phyloP scores from a whole-genome alignment of 2,888 invertebrate genomes.

The Drosophila nr. fundita region DNA sequence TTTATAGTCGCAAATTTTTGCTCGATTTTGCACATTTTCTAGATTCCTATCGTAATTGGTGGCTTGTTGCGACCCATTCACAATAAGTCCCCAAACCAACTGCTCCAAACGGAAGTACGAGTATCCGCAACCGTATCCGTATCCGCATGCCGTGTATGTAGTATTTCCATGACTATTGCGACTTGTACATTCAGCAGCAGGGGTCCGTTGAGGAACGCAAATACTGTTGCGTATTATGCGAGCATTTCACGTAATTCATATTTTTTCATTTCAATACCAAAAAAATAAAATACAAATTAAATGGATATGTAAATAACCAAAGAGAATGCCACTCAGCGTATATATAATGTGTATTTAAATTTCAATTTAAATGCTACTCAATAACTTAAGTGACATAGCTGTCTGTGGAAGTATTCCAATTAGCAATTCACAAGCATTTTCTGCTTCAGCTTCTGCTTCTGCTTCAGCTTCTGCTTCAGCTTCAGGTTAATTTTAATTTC shows the following conservation, averaged over 20 bases:
- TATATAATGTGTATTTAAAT: background rate
- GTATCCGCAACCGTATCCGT: constrained; percentile 42
- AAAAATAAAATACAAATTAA: background rate
- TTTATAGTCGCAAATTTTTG: constrained; percentile 77
- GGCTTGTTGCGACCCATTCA: constrained; percentile 69
- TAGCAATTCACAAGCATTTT: background rate
- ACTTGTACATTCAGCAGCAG: background rate
- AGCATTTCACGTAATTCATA: constrained; percentile 25
- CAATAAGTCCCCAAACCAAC: constrained; percentile 14
- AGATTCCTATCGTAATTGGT: constrained; percentile 78
- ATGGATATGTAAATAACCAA: background rate
- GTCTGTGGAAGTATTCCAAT: background rate
- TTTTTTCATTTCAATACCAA: constrained; percentile 1
- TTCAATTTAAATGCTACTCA: background rate
- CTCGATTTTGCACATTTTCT: constrained; percentile 78
- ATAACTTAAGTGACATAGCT: background rate
- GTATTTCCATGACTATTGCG: constrained; percentile 37
- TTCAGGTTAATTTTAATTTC: constrained; percentile 23
- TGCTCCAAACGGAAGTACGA: constrained; percentile 33
- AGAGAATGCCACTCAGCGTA: too few species aligned
- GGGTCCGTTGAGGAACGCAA: background rate
- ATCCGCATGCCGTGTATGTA: constrained; percentile 13
- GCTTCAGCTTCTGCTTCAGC: background rate
- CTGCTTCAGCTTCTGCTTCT: background rate
- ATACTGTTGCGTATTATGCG: constrained; percentile 15